Evolutionary conservation across 2,113 vertebrate genomes (phyloP).

Genomic region (Typhlomys cinereus): DNA sequence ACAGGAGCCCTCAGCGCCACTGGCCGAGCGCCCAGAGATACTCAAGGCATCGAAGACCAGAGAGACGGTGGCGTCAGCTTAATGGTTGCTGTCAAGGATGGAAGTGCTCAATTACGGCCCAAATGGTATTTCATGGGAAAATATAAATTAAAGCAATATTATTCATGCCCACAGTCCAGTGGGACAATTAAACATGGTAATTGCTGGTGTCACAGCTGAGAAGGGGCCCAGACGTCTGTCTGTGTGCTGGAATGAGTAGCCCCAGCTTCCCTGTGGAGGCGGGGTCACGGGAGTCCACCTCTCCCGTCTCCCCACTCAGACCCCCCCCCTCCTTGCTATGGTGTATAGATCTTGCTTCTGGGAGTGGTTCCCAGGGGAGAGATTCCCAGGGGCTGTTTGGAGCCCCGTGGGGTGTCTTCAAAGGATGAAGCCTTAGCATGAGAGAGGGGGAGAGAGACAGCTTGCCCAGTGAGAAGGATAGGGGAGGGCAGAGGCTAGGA

Average conservation of each 20-base stretch:
- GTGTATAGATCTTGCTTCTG: not conserved
- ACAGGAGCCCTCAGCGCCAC: not conserved
- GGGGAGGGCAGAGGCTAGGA: not conserved
- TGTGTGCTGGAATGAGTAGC: not conserved
- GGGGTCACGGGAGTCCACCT: not conserved
- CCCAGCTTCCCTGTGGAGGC: not conserved
- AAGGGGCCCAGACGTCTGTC: not conserved
- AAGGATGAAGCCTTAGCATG: not conserved
- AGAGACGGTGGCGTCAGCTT: conserved; percentile 55
- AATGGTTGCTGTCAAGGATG: conserved; percentile 44
- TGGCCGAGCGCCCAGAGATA: conserved; percentile 12
- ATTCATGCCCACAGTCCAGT: not conserved
- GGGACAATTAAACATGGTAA: not conserved
- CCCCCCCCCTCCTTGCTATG: not conserved
- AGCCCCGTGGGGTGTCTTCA: not conserved
- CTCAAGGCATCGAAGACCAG: not conserved
- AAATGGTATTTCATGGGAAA: conserved; percentile 43
- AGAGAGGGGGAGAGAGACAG: not conserved
- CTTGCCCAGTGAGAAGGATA: not conserved
- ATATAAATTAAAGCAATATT: conserved; percentile 35
- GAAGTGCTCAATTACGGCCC: conserved; percentile 48
- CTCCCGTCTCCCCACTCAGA: not conserved
- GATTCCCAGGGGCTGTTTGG: not conserved
- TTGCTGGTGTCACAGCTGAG: not conserved
- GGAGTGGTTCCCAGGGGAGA: not conserved